A percentile compares a stretch with the other conserved stretches of the same genome.
Evolutionary conservation across 2,797 vertebrate species (phyloP).

Genomic region (Cuniculus paca): DNA sequence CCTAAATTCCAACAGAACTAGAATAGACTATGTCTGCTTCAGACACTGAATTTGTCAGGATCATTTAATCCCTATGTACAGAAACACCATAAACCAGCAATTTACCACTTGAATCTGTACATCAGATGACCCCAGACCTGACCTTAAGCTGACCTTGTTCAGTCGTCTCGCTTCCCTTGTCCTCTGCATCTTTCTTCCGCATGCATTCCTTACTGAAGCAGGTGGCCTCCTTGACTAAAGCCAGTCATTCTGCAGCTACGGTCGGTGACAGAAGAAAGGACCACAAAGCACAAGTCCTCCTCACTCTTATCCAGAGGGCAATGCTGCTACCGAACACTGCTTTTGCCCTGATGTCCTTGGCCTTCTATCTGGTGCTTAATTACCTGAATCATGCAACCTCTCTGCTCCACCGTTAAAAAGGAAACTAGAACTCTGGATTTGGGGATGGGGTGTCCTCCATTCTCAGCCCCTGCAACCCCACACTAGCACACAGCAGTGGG

Average conservation of each 20-base stretch:
- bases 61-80: slow-evolving; percentile 68
- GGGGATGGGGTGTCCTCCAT: not conserved
- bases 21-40: slow-evolving; percentile 76
- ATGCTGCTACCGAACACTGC: slow-evolving; percentile 38
- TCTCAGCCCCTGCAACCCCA: not conserved
- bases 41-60: slow-evolving; percentile 82
- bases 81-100: slow-evolving; percentile 83
- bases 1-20: slow-evolving; percentile 66
- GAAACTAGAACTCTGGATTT: not conserved
- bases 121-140: slow-evolving; percentile 82
- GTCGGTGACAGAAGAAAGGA: slow-evolving; percentile 37
- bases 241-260: slow-evolving; percentile 66
- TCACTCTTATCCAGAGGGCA: not conserved
- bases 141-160: slow-evolving; percentile 85
- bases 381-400: not conserved
- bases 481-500: not conserved
- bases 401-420: not conserved
- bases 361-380: slow-evolving; percentile 60
- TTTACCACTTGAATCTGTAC: slow-evolving; percentile 85
- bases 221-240: slow-evolving; percentile 80
- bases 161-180: slow-evolving; percentile 74
- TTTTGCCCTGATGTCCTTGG: not conserved
- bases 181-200: slow-evolving; percentile 73
- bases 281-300: slow-evolving; percentile 49
- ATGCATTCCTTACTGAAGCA: slow-evolving; percentile 69